These are phyloP conservation scores for Plebejus anna DNA, from an alignment of 2,888 invertebrate species.

Conservation along the genomic window DNA sequence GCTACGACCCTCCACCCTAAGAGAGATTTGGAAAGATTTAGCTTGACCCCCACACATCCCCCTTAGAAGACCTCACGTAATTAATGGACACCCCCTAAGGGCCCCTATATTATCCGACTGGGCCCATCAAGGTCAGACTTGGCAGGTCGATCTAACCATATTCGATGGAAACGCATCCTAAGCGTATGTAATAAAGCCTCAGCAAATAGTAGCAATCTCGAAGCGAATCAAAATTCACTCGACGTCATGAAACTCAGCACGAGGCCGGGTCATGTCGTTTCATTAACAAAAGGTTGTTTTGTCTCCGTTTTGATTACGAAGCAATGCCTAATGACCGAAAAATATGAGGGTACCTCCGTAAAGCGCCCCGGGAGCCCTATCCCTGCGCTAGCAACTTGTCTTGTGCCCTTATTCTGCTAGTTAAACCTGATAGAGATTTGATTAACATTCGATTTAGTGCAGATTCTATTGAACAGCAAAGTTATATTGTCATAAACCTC, in stretches of 20 bases:
- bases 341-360: slow-evolving; percentile 36
- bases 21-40: too few relatives aligned
- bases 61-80: too few relatives aligned
- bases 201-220: slow-evolving; percentile 8
- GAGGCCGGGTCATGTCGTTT: slow-evolving; percentile 15
- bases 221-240: slow-evolving; percentile 14
- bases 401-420: background rate
- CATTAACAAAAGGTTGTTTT: slow-evolving; percentile 29
- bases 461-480: background rate
- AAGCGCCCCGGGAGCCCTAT: slow-evolving; percentile 32
- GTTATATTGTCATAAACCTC: too few relatives aligned
- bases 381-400: slow-evolving; percentile 35
- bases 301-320: slow-evolving; percentile 35
- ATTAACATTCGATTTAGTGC: background rate
- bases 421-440: background rate
- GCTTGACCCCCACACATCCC: too few relatives aligned
- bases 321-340: slow-evolving; percentile 37
- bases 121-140: too few relatives aligned
- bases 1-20: too few relatives aligned
- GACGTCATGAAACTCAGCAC: slow-evolving; percentile 23
- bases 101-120: too few relatives aligned
- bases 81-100: too few relatives aligned
- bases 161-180: background rate
- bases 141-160: background rate
- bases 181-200: background rate